Percentiles rank a stretch among this genome's conserved stretches.
These are phyloP conservation scores for Mesocentrotus franciscanus DNA, from an alignment of 53 echinoderm and acorn worm genomes.

Conservation along the genomic window DNA sequence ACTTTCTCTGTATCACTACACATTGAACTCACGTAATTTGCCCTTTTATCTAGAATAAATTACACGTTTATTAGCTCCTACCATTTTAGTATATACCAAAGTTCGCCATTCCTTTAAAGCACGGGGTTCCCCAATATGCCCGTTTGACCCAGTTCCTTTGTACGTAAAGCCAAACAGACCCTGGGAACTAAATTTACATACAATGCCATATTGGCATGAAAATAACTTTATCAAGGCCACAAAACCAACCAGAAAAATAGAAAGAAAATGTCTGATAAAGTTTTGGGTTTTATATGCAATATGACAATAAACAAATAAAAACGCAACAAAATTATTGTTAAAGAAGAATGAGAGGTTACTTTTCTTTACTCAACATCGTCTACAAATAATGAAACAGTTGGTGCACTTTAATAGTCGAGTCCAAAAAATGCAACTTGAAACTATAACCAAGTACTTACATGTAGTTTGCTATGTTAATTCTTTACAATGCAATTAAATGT, in stretches of 20 bases:
- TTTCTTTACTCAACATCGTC: too few relatives aligned
- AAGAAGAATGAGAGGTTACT: too few relatives aligned
- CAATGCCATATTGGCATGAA: background rate
- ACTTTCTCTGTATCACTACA: background rate
- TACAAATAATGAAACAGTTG: too few relatives aligned
- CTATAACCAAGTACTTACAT: too few relatives aligned
- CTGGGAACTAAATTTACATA: background rate
- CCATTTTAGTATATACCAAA: too few relatives aligned
- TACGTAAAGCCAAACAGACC: background rate
- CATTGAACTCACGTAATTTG: background rate
- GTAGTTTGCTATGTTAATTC: too few relatives aligned
- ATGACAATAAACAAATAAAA: background rate
- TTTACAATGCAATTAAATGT: too few relatives aligned
- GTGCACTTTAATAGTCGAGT: too few relatives aligned
- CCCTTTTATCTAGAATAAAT: too few relatives aligned
- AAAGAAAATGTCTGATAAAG: background rate
- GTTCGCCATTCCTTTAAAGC: slow-evolving; percentile 18
- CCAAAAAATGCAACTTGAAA: too few relatives aligned
- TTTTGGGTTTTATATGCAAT: background rate
- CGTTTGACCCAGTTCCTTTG: slow-evolving; percentile 3
- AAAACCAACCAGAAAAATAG: background rate
- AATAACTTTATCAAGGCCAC: background rate
- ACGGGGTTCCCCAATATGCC: background rate
- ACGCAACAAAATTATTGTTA: background rate
- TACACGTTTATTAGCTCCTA: too few relatives aligned